Base-by-base conservation (phyloP, 1,140 invertebrate genomes). In the Papilio polyxenes region DNA sequence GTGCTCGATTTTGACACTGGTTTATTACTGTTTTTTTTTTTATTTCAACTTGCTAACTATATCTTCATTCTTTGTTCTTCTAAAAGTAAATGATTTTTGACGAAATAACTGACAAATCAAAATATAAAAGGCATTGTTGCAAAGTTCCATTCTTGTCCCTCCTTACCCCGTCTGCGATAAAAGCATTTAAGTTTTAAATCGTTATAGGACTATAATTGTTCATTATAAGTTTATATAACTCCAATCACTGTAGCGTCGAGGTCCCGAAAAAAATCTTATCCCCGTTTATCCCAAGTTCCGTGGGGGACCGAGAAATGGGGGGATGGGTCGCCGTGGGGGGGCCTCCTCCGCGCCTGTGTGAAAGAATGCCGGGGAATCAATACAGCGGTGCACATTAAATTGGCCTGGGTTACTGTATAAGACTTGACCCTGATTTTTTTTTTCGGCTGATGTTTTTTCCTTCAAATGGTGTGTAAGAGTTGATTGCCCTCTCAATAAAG, bases 301-400 rank as follows among this genome's bases (percentile, higher is more conserved):
- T 81, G 82, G 83, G 83, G 83, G 86, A 11, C 31, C 65, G 81
- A 37, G 77, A 23, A 53, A n/a, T 77, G 83, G 82, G 82, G 31
- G 69, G 81, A 72, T 69, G 76, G 83, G 84, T 81, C 83, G 69
- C 51, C 78, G 65, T 69, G 84, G 77, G 83, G 81, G 87, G 82
- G 82, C 56, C 62, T 88, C 82, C 88, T 88, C 87, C 89, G 91
- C 92, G 91, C 92, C 91, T 92, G 92, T 92, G 91, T 93, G 92
- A 92, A 93, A 93, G 92, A 93, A 93, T 93, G 92, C 89, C 86
- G 80, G 84, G 86, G 92, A 93, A 93, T 93, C 92, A 93, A 93
- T 93, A 93, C 92, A 90, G 89, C 87, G 85, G 81, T 88, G 87
- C 90, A 89, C 89, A 89, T 92, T 91, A 93, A 92, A 93, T 92